A percentile compares a stretch with the other conserved stretches of the same genome.
phyloP scores from a whole-genome alignment of 2,113 vertebrate species.

The Hemibagrus wyckioides region DNA sequence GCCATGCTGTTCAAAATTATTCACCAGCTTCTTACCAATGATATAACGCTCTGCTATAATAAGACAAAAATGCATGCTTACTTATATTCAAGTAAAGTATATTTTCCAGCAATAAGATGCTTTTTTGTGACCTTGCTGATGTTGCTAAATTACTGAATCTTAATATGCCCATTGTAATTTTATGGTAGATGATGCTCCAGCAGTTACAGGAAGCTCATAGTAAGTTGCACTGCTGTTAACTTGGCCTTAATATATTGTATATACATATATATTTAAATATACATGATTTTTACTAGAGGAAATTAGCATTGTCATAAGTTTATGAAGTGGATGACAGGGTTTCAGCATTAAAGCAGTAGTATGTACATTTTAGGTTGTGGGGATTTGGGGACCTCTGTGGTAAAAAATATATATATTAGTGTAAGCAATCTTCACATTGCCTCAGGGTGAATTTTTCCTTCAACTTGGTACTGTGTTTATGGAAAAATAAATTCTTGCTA shows the following conservation, averaged over 20 bases:
- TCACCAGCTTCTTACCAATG: not conserved
- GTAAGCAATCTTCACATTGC: not conserved
- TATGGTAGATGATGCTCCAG: not conserved
- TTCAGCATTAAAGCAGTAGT: not conserved
- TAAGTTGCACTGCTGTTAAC: not conserved
- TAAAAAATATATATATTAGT: not conserved
- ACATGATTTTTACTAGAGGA: not conserved
- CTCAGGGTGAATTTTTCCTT: not conserved
- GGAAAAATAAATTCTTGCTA: not conserved
- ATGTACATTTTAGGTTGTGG: not conserved
- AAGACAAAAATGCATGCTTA: not conserved
- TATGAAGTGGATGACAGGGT: not conserved
- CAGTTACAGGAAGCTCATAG: not conserved
- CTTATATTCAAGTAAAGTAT: not conserved
- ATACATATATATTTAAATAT: not conserved
- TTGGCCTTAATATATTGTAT: not conserved
- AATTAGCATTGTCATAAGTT: not conserved
- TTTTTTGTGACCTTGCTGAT: not conserved
- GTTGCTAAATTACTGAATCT: not conserved
- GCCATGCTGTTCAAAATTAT: not conserved
- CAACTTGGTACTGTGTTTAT: not conserved
- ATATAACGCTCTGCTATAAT: not conserved
- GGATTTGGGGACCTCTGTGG: not conserved
- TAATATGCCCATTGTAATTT: not conserved
- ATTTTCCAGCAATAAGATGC: not conserved